Conservation (phyloP, 2,113 vertebrate species). For the Lamprotornis superbus region DNA sequence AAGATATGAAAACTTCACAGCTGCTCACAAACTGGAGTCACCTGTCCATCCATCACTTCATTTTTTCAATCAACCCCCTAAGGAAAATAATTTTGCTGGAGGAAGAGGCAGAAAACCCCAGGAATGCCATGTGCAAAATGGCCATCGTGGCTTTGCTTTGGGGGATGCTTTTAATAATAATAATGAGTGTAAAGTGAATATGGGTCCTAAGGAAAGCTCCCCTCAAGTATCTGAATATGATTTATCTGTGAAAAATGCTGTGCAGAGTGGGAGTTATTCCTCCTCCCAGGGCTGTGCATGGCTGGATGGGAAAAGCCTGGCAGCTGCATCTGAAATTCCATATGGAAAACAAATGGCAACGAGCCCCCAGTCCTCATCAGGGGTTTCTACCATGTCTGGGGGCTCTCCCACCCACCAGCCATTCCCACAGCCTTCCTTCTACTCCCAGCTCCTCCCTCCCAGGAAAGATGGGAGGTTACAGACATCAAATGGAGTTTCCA, state of each 20-base stretch:
- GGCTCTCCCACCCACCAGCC: slow-evolving; percentile 24
- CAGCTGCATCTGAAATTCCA: neutral
- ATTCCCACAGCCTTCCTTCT: neutral
- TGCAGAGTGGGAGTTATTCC: neutral
- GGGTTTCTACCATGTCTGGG: neutral
- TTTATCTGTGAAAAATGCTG: neutral
- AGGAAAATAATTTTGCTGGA: slow-evolving; percentile 14
- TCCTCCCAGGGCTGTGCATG: neutral
- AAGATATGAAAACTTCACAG: slow-evolving; percentile 24
- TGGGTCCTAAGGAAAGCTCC: neutral
- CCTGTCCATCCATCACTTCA: neutral
- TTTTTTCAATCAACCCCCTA: slow-evolving; percentile 41
- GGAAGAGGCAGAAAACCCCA: neutral
- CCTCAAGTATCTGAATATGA: neutral
- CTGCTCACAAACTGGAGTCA: neutral
- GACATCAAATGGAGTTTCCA: neutral
- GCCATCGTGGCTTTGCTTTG: neutral
- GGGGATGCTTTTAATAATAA: neutral
- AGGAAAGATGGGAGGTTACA: slow-evolving; percentile 20
- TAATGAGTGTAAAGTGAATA: neutral
- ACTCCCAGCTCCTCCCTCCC: neutral
- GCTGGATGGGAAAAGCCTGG: slow-evolving; percentile 30
- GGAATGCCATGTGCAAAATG: neutral
- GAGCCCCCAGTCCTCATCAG: neutral
- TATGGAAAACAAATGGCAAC: neutral